Evolutionary conservation across 2,888 invertebrate species (phyloP).

Genomic region (Ctenicera cuprea): DNA sequence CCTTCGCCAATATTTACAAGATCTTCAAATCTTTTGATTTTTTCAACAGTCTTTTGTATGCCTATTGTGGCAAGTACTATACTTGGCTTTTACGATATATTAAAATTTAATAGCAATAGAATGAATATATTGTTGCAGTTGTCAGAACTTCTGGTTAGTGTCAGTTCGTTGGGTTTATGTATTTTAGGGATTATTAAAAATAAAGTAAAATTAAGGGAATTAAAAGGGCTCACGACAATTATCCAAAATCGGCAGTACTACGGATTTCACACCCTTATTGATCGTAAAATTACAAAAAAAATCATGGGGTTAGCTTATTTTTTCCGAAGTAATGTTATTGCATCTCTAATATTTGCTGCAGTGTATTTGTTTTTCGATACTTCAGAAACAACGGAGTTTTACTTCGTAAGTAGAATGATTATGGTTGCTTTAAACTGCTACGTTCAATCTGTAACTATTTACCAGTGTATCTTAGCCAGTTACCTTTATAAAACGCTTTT

Average conservation of each 20-base stretch:
- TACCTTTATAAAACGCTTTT: too few relatives aligned
- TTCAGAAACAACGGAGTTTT: too few relatives aligned
- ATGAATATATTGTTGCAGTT: background rate
- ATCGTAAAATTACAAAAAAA: background rate
- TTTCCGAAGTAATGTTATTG: background rate
- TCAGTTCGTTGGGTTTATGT: background rate
- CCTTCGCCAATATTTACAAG: too few relatives aligned
- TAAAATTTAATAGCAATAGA: background rate
- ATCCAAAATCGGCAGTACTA: background rate
- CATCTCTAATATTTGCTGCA: too few relatives aligned
- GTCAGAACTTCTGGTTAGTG: background rate
- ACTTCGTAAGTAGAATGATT: too few relatives aligned
- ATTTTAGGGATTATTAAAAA: background rate
- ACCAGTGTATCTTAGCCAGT: too few relatives aligned
- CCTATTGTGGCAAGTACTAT: background rate
- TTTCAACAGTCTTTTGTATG: background rate
- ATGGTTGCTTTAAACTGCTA: too few relatives aligned
- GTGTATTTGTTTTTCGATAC: too few relatives aligned
- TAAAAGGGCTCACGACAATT: background rate
- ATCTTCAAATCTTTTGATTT: background rate
- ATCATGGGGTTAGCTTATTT: background rate
- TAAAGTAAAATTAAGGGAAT: background rate
- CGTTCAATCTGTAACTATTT: too few relatives aligned
- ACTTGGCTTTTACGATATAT: background rate
- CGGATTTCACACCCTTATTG: background rate